These are phyloP conservation scores for Yponomeuta cagnagella DNA, from an alignment of 2,888 invertebrate genomes.

Conservation along the genomic window DNA sequence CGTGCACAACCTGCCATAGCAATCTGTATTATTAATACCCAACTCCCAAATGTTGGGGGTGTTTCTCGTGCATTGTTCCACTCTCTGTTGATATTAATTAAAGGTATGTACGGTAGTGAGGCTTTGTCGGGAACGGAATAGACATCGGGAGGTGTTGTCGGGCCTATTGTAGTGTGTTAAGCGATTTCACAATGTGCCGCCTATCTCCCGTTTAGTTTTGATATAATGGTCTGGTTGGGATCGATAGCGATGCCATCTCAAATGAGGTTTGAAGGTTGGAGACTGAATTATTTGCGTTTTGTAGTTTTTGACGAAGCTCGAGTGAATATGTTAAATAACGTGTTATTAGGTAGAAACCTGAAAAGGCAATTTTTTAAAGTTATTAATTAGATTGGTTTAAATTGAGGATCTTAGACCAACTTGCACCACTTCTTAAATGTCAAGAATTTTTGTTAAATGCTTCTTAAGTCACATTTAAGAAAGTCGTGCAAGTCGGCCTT, in stretches of 20 bases:
- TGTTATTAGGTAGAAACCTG: too few relatives aligned
- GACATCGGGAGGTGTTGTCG: slow-evolving; percentile 7
- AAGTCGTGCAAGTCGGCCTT: too few relatives aligned
- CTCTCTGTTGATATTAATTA: slow-evolving; percentile 56
- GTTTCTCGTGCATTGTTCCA: slow-evolving; percentile 39
- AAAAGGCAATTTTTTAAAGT: too few relatives aligned
- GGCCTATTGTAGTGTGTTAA: slow-evolving; percentile 15
- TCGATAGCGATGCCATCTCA: neutral
- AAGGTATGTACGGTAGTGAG: slow-evolving; percentile 23
- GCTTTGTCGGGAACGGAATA: slow-evolving; percentile 26
- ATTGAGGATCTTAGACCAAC: too few relatives aligned
- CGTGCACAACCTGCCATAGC: neutral
- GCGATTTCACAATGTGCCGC: slow-evolving; percentile 14
- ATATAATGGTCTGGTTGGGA: slow-evolving; percentile 9
- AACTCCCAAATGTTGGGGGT: slow-evolving; percentile 47
- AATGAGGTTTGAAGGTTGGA: too few relatives aligned
- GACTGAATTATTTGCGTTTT: too few relatives aligned
- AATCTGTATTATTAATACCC: neutral
- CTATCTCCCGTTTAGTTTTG: slow-evolving; percentile 17
- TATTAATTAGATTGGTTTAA: too few relatives aligned
- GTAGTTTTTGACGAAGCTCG: too few relatives aligned
- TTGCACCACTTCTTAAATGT: too few relatives aligned
- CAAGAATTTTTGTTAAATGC: too few relatives aligned
- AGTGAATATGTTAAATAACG: too few relatives aligned
- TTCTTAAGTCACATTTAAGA: too few relatives aligned